Conservation (phyloP, 2,888 invertebrate genomes). For the Adineta ricciae region DNA sequence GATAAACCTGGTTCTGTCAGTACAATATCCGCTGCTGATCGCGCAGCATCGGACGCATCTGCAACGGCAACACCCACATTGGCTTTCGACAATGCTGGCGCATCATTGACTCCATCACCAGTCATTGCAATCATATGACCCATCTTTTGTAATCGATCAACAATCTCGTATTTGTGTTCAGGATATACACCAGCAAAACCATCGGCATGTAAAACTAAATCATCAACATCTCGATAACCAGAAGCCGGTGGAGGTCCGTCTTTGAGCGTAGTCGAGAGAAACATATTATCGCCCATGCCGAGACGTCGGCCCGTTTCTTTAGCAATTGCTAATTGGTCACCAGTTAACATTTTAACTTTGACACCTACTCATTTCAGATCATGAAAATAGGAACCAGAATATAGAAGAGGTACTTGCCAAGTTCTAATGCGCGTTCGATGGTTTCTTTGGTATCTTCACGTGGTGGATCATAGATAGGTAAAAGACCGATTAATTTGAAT, state of each 20-base stretch:
- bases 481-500: neutral
- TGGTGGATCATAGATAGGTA: neutral
- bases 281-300: neutral
- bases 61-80: neutral
- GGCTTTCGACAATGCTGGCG: neutral
- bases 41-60: neutral
- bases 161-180: neutral
- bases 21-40: neutral
- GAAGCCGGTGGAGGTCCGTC: neutral
- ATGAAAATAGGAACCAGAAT: neutral
- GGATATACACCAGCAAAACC: neutral
- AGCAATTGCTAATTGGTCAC: neutral
- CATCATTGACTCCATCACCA: neutral
- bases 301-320: neutral
- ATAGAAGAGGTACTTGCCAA: neutral
- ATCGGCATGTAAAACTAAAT: neutral
- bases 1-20: neutral
- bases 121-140: neutral
- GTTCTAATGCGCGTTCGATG: neutral
- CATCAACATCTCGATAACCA: neutral
- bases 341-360: neutral
- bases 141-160: neutral
- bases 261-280: neutral
- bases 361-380: neutral
- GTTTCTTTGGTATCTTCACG: neutral